phyloP scores from a whole-genome alignment of 2,888 invertebrate genomes.

The Cancer borealis region DNA sequence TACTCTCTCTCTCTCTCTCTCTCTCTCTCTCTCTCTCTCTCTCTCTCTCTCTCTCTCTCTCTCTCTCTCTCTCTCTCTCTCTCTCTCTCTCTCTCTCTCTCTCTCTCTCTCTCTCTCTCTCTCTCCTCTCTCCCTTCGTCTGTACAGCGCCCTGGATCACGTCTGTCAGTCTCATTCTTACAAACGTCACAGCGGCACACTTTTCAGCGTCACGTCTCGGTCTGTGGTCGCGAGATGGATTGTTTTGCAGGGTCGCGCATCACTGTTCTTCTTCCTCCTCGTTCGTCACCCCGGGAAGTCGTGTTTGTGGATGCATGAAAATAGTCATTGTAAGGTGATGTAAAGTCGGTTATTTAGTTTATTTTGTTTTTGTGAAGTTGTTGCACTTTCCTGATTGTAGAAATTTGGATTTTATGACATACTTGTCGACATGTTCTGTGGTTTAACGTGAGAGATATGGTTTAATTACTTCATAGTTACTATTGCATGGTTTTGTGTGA shows the following conservation, averaged over 20 bases:
- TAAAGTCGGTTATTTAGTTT: too few relatives aligned
- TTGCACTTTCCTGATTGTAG: too few relatives aligned
- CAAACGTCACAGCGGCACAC: background rate
- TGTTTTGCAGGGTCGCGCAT: background rate
- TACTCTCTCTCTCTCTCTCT: background rate
- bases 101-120: background rate
- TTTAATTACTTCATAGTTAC: background rate
- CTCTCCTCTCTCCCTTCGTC: background rate
- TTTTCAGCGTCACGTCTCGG: background rate
- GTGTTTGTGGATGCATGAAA: background rate
- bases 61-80: background rate
- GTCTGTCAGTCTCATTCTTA: background rate
- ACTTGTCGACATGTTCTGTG: too few relatives aligned
- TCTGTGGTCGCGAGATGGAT: background rate
- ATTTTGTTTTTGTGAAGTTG: too few relatives aligned
- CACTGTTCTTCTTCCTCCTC: background rate
- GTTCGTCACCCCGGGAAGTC: background rate
- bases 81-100: background rate
- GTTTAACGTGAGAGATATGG: too few relatives aligned
- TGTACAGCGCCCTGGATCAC: background rate
- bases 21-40: background rate
- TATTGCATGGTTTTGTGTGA: background rate
- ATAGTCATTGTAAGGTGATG: background rate
- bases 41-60: background rate
- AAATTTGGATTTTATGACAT: too few relatives aligned